Percentiles rank a stretch among this genome's conserved stretches.
Conservation (phyloP, 2,797 vertebrate species). For the Telmatherina bonti region DNA sequence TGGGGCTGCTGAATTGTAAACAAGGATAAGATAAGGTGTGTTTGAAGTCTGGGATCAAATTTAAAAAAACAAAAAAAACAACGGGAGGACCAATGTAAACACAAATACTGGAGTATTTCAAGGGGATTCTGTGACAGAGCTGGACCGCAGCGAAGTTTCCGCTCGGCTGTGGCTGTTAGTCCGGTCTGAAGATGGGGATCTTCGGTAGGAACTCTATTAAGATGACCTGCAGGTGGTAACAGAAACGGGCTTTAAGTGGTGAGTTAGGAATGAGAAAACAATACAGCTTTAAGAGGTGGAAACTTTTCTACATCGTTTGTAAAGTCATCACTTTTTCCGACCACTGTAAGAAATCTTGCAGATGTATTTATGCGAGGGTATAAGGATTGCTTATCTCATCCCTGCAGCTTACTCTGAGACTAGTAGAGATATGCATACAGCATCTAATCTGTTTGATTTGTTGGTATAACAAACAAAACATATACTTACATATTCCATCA, state of each 20-base stretch:
- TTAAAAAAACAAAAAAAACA: slow-evolving; percentile 8
- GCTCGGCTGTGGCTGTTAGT: slow-evolving; percentile 87
- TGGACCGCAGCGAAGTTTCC: slow-evolving; percentile 89
- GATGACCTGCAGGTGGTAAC: slow-evolving; percentile 90
- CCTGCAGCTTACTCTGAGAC: too few species aligned
- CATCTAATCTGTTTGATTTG: not conserved
- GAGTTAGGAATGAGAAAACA: not conserved
- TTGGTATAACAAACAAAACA: slow-evolving; percentile 25
- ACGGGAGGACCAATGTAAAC: slow-evolving; percentile 64
- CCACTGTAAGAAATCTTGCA: not conserved
- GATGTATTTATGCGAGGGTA: not conserved
- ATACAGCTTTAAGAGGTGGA: not conserved
- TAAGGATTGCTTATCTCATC: too few species aligned
- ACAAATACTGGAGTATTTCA: slow-evolving; percentile 64
- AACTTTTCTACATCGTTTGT: not conserved
- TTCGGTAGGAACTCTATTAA: slow-evolving; percentile 99
- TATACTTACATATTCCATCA: slow-evolving; percentile 99
- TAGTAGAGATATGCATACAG: not conserved
- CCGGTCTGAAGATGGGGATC: slow-evolving; percentile 99
- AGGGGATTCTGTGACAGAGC: slow-evolving; percentile 83
- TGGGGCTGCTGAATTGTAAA: slow-evolving; percentile 69
- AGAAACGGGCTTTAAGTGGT: slow-evolving; percentile 82
- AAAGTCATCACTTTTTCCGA: not conserved
- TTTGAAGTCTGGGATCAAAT: slow-evolving; percentile 11
- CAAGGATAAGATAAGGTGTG: slow-evolving; percentile 44